phyloP scores from a whole-genome alignment of 30 jellyfish, hydroid and myxozoan genomes.

The Hydra vulgaris region DNA sequence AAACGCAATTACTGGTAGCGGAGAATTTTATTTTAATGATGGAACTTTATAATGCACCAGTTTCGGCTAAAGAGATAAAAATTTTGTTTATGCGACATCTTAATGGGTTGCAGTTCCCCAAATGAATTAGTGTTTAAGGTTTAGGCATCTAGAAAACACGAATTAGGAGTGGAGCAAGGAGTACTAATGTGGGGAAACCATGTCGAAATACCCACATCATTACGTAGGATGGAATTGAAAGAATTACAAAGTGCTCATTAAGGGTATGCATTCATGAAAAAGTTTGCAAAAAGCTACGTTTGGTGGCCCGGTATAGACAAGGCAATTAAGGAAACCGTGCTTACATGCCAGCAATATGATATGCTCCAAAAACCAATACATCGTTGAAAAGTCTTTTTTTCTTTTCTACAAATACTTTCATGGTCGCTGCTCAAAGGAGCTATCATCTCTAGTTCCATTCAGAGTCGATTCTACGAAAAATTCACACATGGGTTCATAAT shows the following conservation, averaged over 20 bases:
- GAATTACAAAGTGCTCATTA: background rate
- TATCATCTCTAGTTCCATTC: too few species aligned
- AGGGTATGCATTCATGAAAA: background rate
- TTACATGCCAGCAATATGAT: background rate
- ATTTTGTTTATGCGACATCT: background rate
- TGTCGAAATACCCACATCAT: too few species aligned
- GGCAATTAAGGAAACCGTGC: background rate
- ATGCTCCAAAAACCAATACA: background rate
- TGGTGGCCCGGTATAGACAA: background rate
- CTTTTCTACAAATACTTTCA: too few species aligned
- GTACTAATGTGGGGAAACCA: background rate
- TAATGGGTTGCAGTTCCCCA: background rate
- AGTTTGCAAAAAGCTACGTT: background rate
- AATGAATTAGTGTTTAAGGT: background rate
- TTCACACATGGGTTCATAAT: too few species aligned
- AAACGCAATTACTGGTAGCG: background rate
- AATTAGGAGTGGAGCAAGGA: background rate
- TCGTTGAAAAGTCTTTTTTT: too few species aligned
- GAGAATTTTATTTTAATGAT: background rate
- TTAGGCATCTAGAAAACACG: background rate
- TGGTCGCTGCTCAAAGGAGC: too few species aligned
- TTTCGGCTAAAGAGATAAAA: background rate
- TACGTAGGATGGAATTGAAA: background rate
- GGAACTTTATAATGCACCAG: background rate
- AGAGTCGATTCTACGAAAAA: too few species aligned